Conservation (phyloP, 35 echinoderm and acorn worm genomes). For the Lytechinus pictus region DNA sequence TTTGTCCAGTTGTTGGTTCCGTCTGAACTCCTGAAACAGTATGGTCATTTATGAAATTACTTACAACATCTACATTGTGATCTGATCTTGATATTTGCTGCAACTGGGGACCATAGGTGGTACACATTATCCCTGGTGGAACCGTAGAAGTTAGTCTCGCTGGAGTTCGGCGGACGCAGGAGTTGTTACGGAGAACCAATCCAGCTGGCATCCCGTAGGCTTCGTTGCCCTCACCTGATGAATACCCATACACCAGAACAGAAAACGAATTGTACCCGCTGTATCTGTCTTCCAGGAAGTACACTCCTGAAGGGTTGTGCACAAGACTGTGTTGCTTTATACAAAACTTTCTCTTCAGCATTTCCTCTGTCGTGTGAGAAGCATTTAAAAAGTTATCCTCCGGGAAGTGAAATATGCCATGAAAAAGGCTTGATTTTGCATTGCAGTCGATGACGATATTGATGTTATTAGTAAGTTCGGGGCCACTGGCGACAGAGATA, state of each 20-base stretch:
- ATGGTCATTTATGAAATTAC: neutral
- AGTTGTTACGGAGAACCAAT: slow-evolving; percentile 69
- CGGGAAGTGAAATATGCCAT: slow-evolving; percentile 87
- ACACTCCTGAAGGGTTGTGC: neutral
- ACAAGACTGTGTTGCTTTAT: slow-evolving; percentile 64
- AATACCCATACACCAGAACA: slow-evolving; percentile 73
- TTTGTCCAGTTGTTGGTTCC: slow-evolving; percentile 25
- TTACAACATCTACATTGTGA: neutral
- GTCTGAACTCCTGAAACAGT: neutral
- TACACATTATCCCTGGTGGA: neutral
- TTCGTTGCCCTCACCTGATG: slow-evolving; percentile 45
- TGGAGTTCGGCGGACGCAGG: slow-evolving; percentile 33
- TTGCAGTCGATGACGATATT: slow-evolving; percentile 82
- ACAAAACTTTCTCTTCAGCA: slow-evolving; percentile 69
- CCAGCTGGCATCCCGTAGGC: slow-evolving; percentile 89
- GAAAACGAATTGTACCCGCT: slow-evolving; percentile 61
- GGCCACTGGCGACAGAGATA: slow-evolving; percentile 43
- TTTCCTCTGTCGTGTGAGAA: slow-evolving; percentile 42
- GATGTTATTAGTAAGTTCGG: slow-evolving; percentile 55
- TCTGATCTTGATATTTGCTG: neutral
- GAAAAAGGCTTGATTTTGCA: slow-evolving; percentile 60
- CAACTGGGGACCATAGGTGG: neutral
- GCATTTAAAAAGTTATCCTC: slow-evolving; percentile 58
- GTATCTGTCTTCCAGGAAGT: slow-evolving; percentile 65
- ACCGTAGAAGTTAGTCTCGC: neutral